Conservation (phyloP, 2,113 vertebrate genomes). For the Empidonax traillii region DNA sequence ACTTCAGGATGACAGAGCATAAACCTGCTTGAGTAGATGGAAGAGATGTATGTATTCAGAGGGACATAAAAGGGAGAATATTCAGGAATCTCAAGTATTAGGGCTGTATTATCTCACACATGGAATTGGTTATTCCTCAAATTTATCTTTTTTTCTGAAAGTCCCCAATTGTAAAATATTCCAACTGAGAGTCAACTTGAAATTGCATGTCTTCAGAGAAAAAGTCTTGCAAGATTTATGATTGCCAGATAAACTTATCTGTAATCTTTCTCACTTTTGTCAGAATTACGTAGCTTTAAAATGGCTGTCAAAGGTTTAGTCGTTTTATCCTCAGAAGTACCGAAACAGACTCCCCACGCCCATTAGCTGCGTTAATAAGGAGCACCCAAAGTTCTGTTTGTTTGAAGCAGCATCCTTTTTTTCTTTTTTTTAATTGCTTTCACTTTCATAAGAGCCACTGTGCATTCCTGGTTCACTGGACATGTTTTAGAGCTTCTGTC, state of each 20-base stretch:
- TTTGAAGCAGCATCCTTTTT: neutral
- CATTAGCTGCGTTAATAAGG: neutral
- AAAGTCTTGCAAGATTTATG: neutral
- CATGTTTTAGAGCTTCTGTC: neutral
- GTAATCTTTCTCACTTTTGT: neutral
- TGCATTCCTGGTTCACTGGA: neutral
- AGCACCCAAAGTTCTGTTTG: neutral
- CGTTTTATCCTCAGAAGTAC: neutral
- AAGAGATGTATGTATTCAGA: neutral
- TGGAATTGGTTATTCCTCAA: neutral
- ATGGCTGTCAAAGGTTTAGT: neutral
- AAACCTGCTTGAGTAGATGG: neutral
- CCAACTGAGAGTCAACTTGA: rapidly evolving
- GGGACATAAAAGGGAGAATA: neutral
- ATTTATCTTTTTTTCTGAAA: neutral
- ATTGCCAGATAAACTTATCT: neutral
- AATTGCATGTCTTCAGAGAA: neutral
- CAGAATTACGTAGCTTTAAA: neutral
- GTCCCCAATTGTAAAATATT: neutral
- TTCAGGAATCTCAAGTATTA: neutral
- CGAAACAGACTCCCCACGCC: neutral
- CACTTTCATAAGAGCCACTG: neutral
- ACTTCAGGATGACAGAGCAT: neutral
- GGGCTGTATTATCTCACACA: neutral
- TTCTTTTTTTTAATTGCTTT: neutral